These are phyloP conservation scores for Anguilla megastoma DNA, from an alignment of 2,797 vertebrate genomes.

Conservation along the genomic window DNA sequence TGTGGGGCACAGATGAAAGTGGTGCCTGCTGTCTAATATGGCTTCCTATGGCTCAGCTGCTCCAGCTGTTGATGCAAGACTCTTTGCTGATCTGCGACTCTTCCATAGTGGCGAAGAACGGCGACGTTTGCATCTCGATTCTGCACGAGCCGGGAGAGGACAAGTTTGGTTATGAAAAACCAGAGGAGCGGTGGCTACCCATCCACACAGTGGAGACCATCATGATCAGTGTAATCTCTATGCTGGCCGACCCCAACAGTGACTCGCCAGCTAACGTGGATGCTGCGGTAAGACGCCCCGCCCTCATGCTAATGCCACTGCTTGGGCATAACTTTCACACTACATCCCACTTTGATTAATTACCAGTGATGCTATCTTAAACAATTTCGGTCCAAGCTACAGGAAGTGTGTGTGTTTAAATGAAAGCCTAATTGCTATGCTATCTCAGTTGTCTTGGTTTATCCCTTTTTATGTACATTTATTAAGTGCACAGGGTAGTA, in stretches of 20 bases:
- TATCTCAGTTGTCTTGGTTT: background rate
- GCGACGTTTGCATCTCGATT: constrained; percentile 99
- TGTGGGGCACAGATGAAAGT: background rate
- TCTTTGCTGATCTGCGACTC: background rate
- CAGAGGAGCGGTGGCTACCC: constrained; percentile 97
- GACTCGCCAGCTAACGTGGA: constrained; percentile 98
- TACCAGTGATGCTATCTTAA: background rate
- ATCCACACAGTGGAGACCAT: constrained; percentile 99
- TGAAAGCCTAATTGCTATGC: background rate
- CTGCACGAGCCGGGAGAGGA: constrained; percentile 98
- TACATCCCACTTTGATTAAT: background rate
- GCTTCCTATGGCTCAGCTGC: background rate
- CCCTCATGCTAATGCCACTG: background rate
- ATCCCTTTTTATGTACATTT: background rate
- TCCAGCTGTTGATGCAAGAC: background rate
- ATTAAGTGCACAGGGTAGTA: too few relatives aligned
- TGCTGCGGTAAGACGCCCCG: constrained; percentile 84
- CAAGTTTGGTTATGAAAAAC: constrained; percentile 98
- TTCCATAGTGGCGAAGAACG: constrained; percentile 92
- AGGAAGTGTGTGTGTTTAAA: background rate
- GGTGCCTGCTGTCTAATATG: background rate
- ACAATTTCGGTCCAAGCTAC: background rate
- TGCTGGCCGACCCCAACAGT: constrained; percentile 98
- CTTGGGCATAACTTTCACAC: background rate
- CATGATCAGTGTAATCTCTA: constrained; percentile 99